Evolutionary conservation across 2,113 vertebrate genomes (phyloP), one percentile per base, ranked within the genome.

Genomic region (Odontophorus gujanensis): DNA sequence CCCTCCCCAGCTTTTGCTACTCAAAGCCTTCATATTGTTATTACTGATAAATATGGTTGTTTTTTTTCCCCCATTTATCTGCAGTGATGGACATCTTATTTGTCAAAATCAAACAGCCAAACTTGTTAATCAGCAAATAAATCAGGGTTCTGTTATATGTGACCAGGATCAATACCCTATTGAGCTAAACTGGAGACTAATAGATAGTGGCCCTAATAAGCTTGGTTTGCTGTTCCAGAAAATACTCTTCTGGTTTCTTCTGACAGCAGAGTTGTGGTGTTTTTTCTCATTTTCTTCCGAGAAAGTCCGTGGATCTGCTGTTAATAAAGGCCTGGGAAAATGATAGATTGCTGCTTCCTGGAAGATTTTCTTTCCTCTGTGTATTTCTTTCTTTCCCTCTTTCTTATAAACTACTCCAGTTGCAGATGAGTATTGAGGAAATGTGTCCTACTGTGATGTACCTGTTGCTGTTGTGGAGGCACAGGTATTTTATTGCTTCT

Each of bases 101-200:
- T 95, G 85, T 94, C 97, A 90, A 93, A 98, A 95, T 95, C 93
- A 97, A 96, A 85, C 83, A 91, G 96, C 86, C 96, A 95, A 88
- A 97, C 89, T 91, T 96, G 97, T 96, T 98, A 98, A 98, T 97
- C 95, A 97, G 98, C 96, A 94, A 96, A 97, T 96, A 96, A 97
- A 97, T 97, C 94, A 90, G 76, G 80, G 90, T 96, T 91, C 71
- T 85, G 88, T 45, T 92, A 62, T 83, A 85, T 78, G 84, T 86
- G 94, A 94, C 94, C 88, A 89, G 85, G 96, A 98, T 98, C 98
- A 92, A 98, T 98, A 98, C 34, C 55, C 47, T 96, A 97, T 97
- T 85, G 98, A 98, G 92, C 97, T 95, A 75, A 96, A 92, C 81
- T 59, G 75, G 69, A 91, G 90, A 74, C 77, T 96, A 97, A 98